A percentile compares a stretch with the other conserved stretches of the same genome.
Conservation (phyloP, 2,113 vertebrate genomes). For the Hippocampus guttulatus region DNA sequence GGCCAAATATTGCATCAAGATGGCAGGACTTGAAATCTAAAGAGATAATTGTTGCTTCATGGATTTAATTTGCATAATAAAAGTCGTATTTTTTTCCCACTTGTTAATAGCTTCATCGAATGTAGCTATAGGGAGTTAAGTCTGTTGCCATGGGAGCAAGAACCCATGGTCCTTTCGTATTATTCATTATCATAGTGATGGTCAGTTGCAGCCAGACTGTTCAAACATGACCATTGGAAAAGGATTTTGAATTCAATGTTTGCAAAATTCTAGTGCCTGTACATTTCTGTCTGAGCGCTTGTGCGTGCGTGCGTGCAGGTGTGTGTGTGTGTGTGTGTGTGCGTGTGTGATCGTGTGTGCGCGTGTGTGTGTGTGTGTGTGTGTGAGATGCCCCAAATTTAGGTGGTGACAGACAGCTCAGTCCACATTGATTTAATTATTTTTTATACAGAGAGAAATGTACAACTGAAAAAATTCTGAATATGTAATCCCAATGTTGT, state of each 20-base stretch:
- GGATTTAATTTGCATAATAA: neutral
- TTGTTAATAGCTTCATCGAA: neutral
- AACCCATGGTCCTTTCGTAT: constrained; percentile 44
- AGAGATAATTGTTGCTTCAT: no score
- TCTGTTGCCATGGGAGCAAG: constrained; percentile 59
- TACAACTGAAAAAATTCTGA: no score
- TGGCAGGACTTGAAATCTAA: neutral
- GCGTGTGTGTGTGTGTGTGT: no score
- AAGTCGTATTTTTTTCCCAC: neutral
- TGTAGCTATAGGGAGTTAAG: constrained; percentile 37
- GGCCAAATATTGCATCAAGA: neutral
- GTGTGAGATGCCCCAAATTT: no score
- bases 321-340: no score
- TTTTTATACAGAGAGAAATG: no score
- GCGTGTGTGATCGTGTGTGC: no score
- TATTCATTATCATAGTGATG: constrained; percentile 58
- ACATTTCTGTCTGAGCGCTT: neutral
- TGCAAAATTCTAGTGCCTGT: constrained; percentile 10
- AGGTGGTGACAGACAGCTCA: no score
- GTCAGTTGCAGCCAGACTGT: constrained; percentile 18
- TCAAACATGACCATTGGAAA: constrained; percentile 30
- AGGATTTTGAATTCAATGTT: constrained; percentile 1
- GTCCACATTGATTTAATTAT: no score
- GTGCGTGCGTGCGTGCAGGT: neutral
- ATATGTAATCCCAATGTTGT: no score